Conservation (phyloP, 2,797 vertebrate species). For the Pseudochirops corinnae region DNA sequence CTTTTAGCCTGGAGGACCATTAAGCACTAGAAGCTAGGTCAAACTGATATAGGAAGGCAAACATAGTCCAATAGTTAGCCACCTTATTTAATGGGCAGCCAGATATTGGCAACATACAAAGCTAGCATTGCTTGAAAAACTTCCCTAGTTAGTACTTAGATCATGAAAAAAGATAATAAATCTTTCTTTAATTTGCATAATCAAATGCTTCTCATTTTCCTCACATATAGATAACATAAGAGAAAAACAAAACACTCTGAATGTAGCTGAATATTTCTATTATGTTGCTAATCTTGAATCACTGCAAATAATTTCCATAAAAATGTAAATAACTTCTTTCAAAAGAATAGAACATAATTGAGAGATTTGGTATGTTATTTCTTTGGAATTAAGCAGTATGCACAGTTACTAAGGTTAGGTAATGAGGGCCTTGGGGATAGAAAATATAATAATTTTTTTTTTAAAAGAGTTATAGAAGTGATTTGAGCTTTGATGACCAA, state of each 20-base stretch:
- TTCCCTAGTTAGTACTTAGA: constrained; percentile 82
- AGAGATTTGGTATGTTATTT: constrained; percentile 74
- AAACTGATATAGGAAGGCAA: constrained; percentile 88
- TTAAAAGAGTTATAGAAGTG: constrained; percentile 41
- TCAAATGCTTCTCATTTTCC: constrained; percentile 79
- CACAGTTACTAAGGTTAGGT: constrained; percentile 64
- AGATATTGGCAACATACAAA: constrained; percentile 83
- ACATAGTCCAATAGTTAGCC: constrained; percentile 83
- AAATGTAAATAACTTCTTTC: constrained; percentile 78
- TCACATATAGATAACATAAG: constrained; percentile 62
- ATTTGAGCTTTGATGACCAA: constrained; percentile 25
- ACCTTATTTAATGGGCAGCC: constrained; percentile 85
- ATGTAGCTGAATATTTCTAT: constrained; percentile 65
- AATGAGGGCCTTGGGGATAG: constrained; percentile 60
- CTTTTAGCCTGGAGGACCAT: constrained; percentile 95
- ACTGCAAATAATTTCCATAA: constrained; percentile 76
- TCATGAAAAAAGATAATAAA: constrained; percentile 81
- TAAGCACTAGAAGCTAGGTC: constrained; percentile 91
- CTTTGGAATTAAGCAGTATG: constrained; percentile 75
- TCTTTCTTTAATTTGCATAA: constrained; percentile 82
- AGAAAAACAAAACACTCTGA: constrained; percentile 63
- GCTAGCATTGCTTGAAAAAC: constrained; percentile 82
- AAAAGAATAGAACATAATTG: constrained; percentile 72
- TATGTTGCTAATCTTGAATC: constrained; percentile 76
- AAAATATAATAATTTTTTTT: constrained; percentile 61